Evolutionary conservation across 2,888 invertebrate genomes (phyloP).

Genomic region (Cosmopolites sordidus): DNA sequence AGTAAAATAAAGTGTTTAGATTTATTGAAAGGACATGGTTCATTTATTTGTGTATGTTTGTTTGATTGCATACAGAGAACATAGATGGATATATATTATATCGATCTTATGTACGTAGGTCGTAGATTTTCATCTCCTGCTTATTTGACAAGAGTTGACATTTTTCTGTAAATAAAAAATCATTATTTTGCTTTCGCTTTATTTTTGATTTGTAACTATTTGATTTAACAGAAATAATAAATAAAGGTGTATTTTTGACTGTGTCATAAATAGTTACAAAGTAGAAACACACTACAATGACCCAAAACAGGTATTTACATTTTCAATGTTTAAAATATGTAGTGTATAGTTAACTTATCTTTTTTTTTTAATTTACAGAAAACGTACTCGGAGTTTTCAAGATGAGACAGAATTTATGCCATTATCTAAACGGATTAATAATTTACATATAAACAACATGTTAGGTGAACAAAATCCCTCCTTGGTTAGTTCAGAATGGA

Average conservation of each 20-base stretch:
- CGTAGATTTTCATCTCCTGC: no score
- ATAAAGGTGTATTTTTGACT: no score
- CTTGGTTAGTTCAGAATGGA: slow-evolving; percentile 2
- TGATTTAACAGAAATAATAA: not conserved
- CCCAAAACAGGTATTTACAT: slow-evolving; percentile 18
- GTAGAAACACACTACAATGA: slow-evolving; percentile 5
- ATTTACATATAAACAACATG: slow-evolving; percentile 70
- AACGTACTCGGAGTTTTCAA: slow-evolving; percentile 63
- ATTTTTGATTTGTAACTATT: not conserved
- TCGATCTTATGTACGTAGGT: no score
- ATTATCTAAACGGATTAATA: slow-evolving; percentile 84
- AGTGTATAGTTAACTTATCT: not conserved
- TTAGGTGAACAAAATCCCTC: slow-evolving; percentile 41
- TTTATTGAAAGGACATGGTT: no score
- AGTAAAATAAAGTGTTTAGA: no score
- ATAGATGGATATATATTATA: no score
- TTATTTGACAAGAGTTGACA: not conserved
- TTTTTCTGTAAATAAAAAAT: slow-evolving; percentile 8
- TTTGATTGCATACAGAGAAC: no score
- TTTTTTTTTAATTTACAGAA: slow-evolving; percentile 54
- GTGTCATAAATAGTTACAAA: no score
- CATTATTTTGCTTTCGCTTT: slow-evolving; percentile 7
- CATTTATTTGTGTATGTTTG: no score
- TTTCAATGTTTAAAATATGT: not conserved
- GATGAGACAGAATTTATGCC: slow-evolving; percentile 80